Base-by-base conservation (phyloP, 2,888 invertebrate genomes). In the Bembecia ichneumoniformis region DNA sequence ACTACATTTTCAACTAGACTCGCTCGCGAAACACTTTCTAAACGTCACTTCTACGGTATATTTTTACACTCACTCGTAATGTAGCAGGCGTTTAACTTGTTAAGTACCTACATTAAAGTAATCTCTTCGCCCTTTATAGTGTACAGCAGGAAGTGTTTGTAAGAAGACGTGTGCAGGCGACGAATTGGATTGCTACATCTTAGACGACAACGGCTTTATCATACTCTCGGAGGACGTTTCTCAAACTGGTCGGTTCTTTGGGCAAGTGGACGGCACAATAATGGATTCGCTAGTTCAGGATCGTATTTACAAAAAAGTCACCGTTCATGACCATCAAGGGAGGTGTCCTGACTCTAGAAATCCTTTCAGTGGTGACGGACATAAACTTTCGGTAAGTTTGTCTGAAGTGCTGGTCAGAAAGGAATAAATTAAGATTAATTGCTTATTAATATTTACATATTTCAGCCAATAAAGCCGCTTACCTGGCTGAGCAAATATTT, bases 201-300 rank as follows among this genome's bases (percentile, higher is more conserved):
- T 98, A 50, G 98, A 98, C 71, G 96, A 97, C 79, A 97, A 96
- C 73, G 98, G 97, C 11, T 98, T 96, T 74, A 94, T 98, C 48
- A 93, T 98, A 49, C 91, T 96, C 40, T 96, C 96, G 0, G 96
- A 97, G 77, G 93, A 94, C 58, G 89, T 90, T 35, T 91, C 94
- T 43, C 95, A 97, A 64, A 96, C 96, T 1, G 97, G 97, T 1
- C 91, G 93, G 66, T 98, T 98, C 81, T 97, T 97, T 67, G 98
- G 97, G 0, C 96, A 96, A 78, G 94, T 97, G 43, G 97, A 97
- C 73, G 96, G 96, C 15, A 96, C 96, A 11, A 96, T 97, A 54
- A 96, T 97, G 96, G 96, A 96, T 77, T 95, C 96, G 0, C 80
- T 96, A 49, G 96, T 97, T 0, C 95, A 96, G 70, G 96, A 96